These are phyloP conservation scores for Bombus superbus DNA, from an alignment of 1,140 invertebrate genomes.

Conservation along the genomic window DNA sequence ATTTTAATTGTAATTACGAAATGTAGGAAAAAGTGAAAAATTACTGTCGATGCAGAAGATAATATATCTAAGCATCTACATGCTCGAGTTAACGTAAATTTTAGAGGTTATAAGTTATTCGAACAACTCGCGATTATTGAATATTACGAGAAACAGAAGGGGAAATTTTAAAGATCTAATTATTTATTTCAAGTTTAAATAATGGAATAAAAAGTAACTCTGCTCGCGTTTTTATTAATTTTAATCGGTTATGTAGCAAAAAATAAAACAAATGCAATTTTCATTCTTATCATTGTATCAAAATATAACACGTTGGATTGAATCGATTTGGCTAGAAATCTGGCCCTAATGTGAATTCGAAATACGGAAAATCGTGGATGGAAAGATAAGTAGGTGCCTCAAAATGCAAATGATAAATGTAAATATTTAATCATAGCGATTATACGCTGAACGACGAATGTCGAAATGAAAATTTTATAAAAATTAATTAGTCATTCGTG, in stretches of 20 bases:
- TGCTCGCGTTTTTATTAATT: conserved; percentile 33
- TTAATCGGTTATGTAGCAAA: conserved; percentile 31
- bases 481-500: background rate
- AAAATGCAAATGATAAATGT: background rate
- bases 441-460: background rate
- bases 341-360: background rate
- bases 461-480: background rate
- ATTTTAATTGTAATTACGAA: background rate
- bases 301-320: conserved; percentile 45
- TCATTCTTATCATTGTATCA: conserved; percentile 46
- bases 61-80: background rate
- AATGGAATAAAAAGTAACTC: background rate
- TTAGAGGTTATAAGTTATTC: background rate
- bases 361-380: no score
- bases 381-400: background rate
- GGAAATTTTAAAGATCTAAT: conserved; percentile 14
- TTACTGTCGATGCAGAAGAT: no score
- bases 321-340: conserved; percentile 40
- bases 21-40: background rate
- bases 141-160: conserved; percentile 33
- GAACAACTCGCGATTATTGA: background rate
- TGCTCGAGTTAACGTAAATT: background rate
- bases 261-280: conserved; percentile 19
- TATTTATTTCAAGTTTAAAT: background rate
- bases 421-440: background rate